Conservation (phyloP, 2,113 vertebrate species). For the Ceuthmochares aereus region DNA sequence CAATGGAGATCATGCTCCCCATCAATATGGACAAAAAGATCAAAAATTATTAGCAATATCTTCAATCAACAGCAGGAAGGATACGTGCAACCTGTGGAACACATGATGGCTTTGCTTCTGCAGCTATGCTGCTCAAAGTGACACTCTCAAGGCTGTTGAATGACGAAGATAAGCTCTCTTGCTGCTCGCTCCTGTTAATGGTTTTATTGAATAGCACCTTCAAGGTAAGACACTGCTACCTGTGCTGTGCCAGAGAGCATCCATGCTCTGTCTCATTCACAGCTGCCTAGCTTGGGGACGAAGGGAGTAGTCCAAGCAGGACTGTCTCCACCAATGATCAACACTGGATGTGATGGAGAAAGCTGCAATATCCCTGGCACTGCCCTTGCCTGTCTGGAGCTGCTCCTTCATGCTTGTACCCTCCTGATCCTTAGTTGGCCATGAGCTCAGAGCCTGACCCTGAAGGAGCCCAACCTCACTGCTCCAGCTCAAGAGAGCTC, state of each 20-base stretch:
- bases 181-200: background rate
- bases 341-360: background rate
- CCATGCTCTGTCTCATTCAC: background rate
- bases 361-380: background rate
- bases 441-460: background rate
- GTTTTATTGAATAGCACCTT: background rate
- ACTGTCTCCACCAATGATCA: background rate
- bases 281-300: background rate
- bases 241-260: background rate
- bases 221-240: background rate
- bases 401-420: background rate
- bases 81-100: rapidly evolving
- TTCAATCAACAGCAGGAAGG: background rate
- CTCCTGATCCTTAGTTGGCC: background rate
- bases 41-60: background rate
- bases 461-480: rapidly evolving
- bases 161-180: background rate
- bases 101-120: background rate
- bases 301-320: background rate
- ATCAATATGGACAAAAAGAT: background rate
- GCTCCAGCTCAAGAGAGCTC: background rate
- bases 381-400: background rate
- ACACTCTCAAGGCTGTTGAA: background rate
- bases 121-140: background rate
- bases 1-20: background rate